These are phyloP conservation scores for Candoia aspera DNA, from an alignment of 2,113 vertebrate genomes.

Conservation along the genomic window DNA sequence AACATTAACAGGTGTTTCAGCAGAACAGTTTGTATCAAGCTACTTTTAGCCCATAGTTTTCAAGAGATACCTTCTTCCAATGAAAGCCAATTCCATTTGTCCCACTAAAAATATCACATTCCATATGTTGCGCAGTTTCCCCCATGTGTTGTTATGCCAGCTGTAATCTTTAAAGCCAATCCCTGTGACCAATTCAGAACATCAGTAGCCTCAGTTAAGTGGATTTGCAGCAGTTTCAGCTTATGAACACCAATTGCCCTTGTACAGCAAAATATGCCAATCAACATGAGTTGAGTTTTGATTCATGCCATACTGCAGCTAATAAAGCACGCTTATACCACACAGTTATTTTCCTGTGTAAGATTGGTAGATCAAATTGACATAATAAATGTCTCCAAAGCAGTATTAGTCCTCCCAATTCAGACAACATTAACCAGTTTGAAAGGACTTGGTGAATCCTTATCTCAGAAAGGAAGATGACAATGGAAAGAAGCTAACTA, in stretches of 20 bases:
- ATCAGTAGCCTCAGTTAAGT: background rate
- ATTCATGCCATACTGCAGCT: background rate
- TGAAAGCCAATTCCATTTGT: background rate
- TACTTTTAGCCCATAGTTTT: background rate
- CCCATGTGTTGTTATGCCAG: background rate
- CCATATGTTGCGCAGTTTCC: background rate
- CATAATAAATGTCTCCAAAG: background rate
- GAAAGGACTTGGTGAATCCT: background rate
- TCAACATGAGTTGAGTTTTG: background rate
- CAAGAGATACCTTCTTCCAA: background rate
- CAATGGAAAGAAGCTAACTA: background rate
- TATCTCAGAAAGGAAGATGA: background rate
- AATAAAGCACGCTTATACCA: background rate
- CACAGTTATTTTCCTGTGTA: background rate
- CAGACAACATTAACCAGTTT: background rate
- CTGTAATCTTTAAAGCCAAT: background rate
- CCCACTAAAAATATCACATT: background rate
- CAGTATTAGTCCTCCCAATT: background rate
- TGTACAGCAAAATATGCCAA: background rate
- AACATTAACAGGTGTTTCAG: background rate
- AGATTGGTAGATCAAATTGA: background rate
- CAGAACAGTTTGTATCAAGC: background rate
- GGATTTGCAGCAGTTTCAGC: background rate
- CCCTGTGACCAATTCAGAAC: background rate
- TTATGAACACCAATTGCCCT: background rate